Conservation (phyloP, 2,113 vertebrate genomes). For the Haplochromis burtoni region DNA sequence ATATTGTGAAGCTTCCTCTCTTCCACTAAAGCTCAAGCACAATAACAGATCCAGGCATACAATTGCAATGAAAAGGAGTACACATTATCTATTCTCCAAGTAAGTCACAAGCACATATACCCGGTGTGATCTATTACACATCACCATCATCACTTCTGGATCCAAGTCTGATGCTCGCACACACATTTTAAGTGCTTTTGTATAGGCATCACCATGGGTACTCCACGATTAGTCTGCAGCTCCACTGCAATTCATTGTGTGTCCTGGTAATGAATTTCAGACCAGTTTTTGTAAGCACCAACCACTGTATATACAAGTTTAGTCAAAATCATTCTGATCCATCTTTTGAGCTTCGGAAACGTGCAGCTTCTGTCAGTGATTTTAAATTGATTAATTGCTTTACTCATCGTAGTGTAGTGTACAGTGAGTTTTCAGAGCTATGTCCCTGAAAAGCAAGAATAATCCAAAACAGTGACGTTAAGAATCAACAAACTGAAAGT, state of each 20-base stretch:
- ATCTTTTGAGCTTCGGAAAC: fast-evolving
- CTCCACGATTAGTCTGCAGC: neutral
- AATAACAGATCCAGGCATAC: neutral
- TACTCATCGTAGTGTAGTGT: neutral
- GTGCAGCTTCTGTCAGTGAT: neutral
- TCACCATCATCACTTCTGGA: neutral
- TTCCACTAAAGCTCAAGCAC: fast-evolving
- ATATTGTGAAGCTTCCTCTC: neutral
- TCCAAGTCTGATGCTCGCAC: neutral
- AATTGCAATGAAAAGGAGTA: neutral
- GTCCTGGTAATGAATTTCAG: neutral
- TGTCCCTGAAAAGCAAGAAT: neutral
- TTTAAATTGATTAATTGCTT: neutral
- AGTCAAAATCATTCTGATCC: fast-evolving
- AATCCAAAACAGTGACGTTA: neutral
- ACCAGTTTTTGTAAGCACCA: neutral
- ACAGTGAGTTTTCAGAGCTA: neutral
- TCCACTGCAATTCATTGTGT: neutral
- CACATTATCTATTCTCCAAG: neutral
- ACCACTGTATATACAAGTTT: neutral
- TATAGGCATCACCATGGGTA: neutral
- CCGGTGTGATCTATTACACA: neutral
- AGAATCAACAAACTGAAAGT: neutral
- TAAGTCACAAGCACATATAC: neutral
- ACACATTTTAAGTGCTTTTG: neutral